Base-by-base conservation (phyloP, 1,140 invertebrate genomes). In the Drosophila biarmipes region DNA sequence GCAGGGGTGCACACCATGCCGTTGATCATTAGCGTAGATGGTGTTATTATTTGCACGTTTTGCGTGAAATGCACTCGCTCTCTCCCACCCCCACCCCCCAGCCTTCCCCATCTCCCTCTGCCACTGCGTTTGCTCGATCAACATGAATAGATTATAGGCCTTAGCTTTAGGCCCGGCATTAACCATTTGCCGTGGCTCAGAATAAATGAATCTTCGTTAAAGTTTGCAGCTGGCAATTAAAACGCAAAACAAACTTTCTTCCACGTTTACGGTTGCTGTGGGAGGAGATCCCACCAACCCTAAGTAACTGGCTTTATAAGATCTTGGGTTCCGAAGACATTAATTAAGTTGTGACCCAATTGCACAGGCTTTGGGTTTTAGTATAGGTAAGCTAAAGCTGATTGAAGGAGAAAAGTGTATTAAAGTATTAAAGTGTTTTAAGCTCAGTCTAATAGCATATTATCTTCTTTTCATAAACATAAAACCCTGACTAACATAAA, bases 11-110 rank as follows among this genome's bases (percentile, higher is more conserved):
- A 38, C 58, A 71, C 38, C 80, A 86, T 86, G 78, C 82, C 73
- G 73, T 52, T 73, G 85, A 90, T 90, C 86, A 90, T 90, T 90
- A 85, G 73, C 54, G 56, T 46, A 90, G 85, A 90, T 90, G 85
- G 85, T 90, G 84, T 90, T 89, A 90, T 90, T 90, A 90, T 90
- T 90, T 90, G 85, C 74, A 86, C 77, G 81, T 85, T 84, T 79
- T 80, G 77, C 80, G 74, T 80, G 69, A 90, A 90, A 89, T 82
- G 75, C 82, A 79, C 82, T 78, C 86, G 78, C 73, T 74, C 52
- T 35, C 27, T 42, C 46, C 31, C 45, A 38, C 54, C 17, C 12
- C 8, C 12, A 31, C 17, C 31, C 35, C 43, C 19, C 1, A 14
- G 2, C 21, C 29, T 14, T 17, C 12, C 21, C 8, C 10, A 8